These are phyloP conservation scores for Felis catus DNA, from an alignment of 2,113 vertebrate genomes.

Conservation along the genomic window DNA sequence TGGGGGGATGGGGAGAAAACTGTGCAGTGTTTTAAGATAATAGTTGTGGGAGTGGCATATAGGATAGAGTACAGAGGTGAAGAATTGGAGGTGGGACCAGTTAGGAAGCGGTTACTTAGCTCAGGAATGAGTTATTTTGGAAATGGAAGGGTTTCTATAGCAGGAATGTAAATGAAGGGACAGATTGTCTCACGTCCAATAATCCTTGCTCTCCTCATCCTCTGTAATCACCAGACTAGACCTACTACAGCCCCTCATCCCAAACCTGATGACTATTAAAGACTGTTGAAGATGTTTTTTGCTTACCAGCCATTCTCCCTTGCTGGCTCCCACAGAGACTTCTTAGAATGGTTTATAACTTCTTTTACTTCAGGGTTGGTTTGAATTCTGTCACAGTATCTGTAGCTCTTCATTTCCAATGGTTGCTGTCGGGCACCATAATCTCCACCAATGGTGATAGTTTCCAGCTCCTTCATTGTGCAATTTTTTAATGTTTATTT, in stretches of 20 bases:
- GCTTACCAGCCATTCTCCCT: background rate
- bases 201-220: background rate
- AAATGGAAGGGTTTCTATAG: slow-evolving; percentile 4
- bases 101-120: background rate
- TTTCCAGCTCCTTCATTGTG: background rate
- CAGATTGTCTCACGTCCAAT: background rate
- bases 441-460: background rate
- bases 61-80: background rate
- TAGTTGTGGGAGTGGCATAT: background rate
- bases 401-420: background rate
- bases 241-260: background rate
- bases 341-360: background rate
- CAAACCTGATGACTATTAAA: background rate
- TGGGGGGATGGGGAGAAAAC: background rate
- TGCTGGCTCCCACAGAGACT: background rate
- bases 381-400: background rate
- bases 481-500: too few relatives aligned
- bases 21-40: background rate
- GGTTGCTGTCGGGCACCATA: background rate
- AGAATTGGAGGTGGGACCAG: background rate
- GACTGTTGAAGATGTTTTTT: background rate
- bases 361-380: background rate
- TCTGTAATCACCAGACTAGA: background rate
- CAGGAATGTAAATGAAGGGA: background rate
- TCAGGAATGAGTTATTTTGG: background rate